Evolutionary conservation across 1,140 invertebrate species (phyloP), one percentile per base, ranked within the genome.

Genomic region (Colletes latitarsis): DNA sequence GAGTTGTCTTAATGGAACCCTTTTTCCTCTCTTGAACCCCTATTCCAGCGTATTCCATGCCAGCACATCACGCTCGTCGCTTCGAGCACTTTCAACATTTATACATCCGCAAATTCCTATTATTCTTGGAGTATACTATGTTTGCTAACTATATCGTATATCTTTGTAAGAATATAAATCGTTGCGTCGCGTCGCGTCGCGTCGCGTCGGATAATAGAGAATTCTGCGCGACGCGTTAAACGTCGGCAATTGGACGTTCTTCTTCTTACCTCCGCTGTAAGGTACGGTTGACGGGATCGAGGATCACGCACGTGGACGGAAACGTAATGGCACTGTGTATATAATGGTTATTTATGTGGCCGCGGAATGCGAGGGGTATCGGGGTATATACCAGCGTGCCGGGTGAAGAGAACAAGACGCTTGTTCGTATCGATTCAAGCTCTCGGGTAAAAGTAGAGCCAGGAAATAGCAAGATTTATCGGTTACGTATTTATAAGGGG

Each of bases 261-360:
- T 82, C 60, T 58, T 67, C 46, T 58, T 72, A 43, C 55, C 46
- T n/a, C 39, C 64, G 49, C 30, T 30, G 30, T 30, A 30, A n/a
- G 52, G 43, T 64, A 70, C 57, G 71, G 73, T 64, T 63, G 84
- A 86, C 69, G 64, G 73, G 81, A 53, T 66, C 53, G 81, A 72
- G 67, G 60, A 66, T 78, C 72, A 75, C 57, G 75, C 88, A 82
- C 86, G 83, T 84, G 83, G 71, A 62, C 66, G 68, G 30, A 88
- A 84, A 80, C 70, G 60, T 85, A 88, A 86, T 79, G 77, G 77
- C 39, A 58, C 64, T 41, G 53, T 80, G 69, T 83, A 66, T 86
- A 86, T 89, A 88, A 88, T 90, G 72, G 88, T 89, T 90, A 90
- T 90, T 90, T 90, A 90, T 88, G 89, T 87, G 81, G 57, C 62